Conservation (phyloP, 2,888 invertebrate genomes). For the Coremacera marginata region DNA sequence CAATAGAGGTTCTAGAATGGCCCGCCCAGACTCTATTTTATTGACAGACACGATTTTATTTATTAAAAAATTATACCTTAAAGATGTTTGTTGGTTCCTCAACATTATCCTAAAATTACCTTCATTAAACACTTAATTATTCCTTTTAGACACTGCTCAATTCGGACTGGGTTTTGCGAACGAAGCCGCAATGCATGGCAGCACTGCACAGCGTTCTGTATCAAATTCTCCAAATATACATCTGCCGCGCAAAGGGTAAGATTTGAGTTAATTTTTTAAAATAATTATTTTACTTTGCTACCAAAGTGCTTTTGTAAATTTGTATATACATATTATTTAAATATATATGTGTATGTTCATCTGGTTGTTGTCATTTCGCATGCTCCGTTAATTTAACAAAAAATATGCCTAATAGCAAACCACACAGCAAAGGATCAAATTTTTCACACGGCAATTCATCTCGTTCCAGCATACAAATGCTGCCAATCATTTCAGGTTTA, state of each 20-base stretch:
- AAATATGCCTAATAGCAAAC: constrained; percentile 51
- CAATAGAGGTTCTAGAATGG: no score
- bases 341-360: not conserved
- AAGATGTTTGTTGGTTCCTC: not conserved
- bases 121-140: no score
- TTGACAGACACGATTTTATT: no score
- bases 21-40: no score
- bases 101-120: not conserved
- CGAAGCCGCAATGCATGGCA: constrained; percentile 56
- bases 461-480: constrained; percentile 69
- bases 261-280: not conserved
- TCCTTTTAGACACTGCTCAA: constrained; percentile 56
- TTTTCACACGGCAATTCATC: constrained; percentile 68
- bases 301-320: not conserved
- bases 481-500: constrained; percentile 68
- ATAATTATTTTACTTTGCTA: not conserved
- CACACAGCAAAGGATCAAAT: constrained; percentile 62
- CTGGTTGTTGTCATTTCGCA: constrained; percentile 8
- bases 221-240: constrained; percentile 67
- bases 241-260: constrained; percentile 64
- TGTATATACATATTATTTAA: not conserved
- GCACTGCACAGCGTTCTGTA: constrained; percentile 58
- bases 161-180: constrained; percentile 59
- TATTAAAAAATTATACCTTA: not conserved
- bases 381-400: constrained; percentile 14